Evolutionary conservation across 1,140 invertebrate species (phyloP).

Genomic region (Maniola jurtina): DNA sequence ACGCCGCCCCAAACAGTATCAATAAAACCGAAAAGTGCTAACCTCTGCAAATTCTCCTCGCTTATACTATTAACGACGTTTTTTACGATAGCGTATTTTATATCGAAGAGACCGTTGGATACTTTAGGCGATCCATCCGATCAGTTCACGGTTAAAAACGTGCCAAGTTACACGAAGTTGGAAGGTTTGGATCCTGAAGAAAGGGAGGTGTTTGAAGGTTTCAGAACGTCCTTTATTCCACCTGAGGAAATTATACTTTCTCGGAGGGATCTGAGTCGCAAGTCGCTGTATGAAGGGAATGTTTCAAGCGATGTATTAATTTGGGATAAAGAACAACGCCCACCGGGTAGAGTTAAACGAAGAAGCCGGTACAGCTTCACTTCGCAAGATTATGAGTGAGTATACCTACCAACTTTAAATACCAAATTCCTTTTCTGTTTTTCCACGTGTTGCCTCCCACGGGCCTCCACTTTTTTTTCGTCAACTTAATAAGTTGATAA

Average conservation of each 20-base stretch:
- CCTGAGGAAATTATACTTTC: constrained; percentile 55
- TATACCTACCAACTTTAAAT: constrained; percentile 3
- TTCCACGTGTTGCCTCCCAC: too few species aligned
- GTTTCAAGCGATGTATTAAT: constrained; percentile 48
- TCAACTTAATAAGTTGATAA: too few species aligned
- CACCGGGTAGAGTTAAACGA: constrained; percentile 53
- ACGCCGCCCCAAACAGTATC: constrained; percentile 49
- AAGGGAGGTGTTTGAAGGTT: constrained; percentile 67
- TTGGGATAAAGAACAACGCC: constrained; percentile 43
- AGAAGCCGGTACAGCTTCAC: constrained; percentile 51
- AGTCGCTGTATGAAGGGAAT: constrained; percentile 41
- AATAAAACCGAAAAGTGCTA: constrained; percentile 56
- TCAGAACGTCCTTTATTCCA: constrained; percentile 66
- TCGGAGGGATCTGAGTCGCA: constrained; percentile 30
- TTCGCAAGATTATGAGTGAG: constrained; percentile 58
- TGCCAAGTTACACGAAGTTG: constrained; percentile 56
- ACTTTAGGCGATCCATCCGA: constrained; percentile 56
- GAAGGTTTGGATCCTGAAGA: constrained; percentile 66
- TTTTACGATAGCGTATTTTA: constrained; percentile 42
- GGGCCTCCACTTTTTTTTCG: too few species aligned
- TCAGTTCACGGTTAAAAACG: constrained; percentile 55
- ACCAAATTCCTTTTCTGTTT: too few species aligned
- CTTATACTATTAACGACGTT: constrained; percentile 40
- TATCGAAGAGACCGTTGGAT: constrained; percentile 49
- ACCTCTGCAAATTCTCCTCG: constrained; percentile 49